A percentile compares a stretch with the other conserved stretches of the same genome.
phyloP scores from a whole-genome alignment of 2,888 invertebrate genomes.

The Tenthredo distinguenda region DNA sequence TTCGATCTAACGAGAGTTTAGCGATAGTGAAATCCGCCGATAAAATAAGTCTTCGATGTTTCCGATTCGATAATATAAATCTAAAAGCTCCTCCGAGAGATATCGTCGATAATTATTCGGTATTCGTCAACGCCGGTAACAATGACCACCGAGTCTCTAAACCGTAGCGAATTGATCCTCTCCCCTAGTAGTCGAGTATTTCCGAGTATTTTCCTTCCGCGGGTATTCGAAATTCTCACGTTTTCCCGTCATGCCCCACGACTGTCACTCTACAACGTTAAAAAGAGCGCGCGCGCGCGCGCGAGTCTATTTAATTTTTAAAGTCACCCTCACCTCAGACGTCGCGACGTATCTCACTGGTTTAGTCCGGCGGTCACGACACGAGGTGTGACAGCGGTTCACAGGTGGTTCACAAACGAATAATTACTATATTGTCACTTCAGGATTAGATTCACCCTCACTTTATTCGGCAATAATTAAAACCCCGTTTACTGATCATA shows the following conservation, averaged over 20 bases:
- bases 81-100: no score
- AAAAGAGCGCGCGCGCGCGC: conserved; percentile 9
- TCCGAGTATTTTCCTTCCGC: not conserved
- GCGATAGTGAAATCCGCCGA: no score
- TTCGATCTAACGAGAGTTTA: not conserved
- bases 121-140: not conserved
- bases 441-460: not conserved
- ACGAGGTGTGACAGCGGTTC: conserved; percentile 23
- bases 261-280: conserved; percentile 16
- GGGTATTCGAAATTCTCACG: not conserved
- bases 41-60: no score
- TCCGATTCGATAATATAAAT: no score
- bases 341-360: not conserved
- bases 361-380: conserved; percentile 11
- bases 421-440: conserved; percentile 15
- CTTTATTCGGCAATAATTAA: not conserved
- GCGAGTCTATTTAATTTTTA: conserved; percentile 13
- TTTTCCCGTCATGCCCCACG: conserved; percentile 28
- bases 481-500: not conserved
- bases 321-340: conserved; percentile 7
- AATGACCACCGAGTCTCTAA: not conserved
- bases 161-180: not conserved
- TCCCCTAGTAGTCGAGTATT: not conserved
- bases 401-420: conserved; percentile 25
- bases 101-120: not conserved